Percentiles rank a stretch among this genome's conserved stretches.
phyloP scores from a whole-genome alignment of 2,888 invertebrate genomes.

The Diplazon laetatorius region DNA sequence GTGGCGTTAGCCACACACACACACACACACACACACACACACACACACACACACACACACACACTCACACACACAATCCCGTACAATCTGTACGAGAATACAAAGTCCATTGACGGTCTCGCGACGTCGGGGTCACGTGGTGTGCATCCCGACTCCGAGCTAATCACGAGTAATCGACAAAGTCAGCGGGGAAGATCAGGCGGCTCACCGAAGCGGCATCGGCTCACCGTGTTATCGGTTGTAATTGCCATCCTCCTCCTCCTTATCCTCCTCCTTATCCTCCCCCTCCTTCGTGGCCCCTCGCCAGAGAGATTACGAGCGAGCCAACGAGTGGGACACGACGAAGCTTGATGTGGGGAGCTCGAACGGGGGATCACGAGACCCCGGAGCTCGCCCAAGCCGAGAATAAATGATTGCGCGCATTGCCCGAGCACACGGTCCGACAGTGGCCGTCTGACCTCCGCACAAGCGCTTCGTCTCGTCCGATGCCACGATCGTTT shows the following conservation, averaged over 20 bases:
- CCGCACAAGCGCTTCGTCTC: conserved; percentile 16
- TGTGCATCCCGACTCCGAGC: conserved; percentile 56
- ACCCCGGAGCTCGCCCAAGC: conserved; percentile 62
- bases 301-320: conserved; percentile 68
- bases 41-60: not conserved
- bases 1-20: conserved; percentile 9
- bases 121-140: conserved; percentile 66
- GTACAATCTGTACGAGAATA: conserved; percentile 29
- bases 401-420: conserved; percentile 54
- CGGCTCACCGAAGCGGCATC: conserved; percentile 43
- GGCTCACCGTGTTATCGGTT: conserved; percentile 59
- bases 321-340: conserved; percentile 47
- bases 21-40: not conserved
- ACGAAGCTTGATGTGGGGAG: conserved; percentile 64
- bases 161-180: conserved; percentile 67
- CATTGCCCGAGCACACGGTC: not conserved
- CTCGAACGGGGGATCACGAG: conserved; percentile 74
- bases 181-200: conserved; percentile 33
- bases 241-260: conserved; percentile 77
- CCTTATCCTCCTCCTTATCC: too few species aligned
- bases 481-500: conserved; percentile 5
- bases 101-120: conserved; percentile 59
- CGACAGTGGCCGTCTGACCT: conserved; percentile 22
- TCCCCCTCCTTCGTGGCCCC: conserved; percentile 71
- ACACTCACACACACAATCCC: not conserved